Evolutionary conservation across 1,140 invertebrate species (phyloP).

Genomic region (Pseudobourletiella spinata): DNA sequence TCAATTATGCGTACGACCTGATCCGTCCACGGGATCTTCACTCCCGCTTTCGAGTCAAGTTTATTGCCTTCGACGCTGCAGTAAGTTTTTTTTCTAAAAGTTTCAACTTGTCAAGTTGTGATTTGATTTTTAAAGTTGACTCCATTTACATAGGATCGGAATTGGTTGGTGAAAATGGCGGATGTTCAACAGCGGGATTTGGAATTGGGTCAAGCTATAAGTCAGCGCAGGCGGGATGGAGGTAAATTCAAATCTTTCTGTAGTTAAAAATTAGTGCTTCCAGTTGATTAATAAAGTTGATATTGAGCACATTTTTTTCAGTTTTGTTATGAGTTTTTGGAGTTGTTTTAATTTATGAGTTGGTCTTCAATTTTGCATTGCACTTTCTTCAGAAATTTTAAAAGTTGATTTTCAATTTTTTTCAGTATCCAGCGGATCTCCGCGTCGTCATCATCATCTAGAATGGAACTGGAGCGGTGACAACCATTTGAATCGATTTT

Average conservation of each 20-base stretch:
- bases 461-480: background rate
- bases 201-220: no score
- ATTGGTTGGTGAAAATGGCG: no score
- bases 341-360: background rate
- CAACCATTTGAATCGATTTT: background rate
- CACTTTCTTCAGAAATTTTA: no score
- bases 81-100: no score
- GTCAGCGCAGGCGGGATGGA: no score
- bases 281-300: background rate
- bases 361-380: background rate
- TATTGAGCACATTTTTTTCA: background rate
- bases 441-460: background rate
- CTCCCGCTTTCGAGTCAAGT: background rate
- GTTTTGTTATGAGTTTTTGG: background rate
- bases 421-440: no score
- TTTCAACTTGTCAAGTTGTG: no score
- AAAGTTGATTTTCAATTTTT: background rate
- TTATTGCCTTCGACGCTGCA: background rate
- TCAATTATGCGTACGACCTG: background rate
- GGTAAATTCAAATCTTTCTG: no score
- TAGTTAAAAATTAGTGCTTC: background rate
- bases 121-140: no score
- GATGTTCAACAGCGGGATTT: no score
- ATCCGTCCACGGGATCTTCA: background rate
- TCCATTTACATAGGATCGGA: no score